Evolutionary conservation across 2,797 vertebrate genomes (phyloP).

Genomic region (Eidolon dupreanum): DNA sequence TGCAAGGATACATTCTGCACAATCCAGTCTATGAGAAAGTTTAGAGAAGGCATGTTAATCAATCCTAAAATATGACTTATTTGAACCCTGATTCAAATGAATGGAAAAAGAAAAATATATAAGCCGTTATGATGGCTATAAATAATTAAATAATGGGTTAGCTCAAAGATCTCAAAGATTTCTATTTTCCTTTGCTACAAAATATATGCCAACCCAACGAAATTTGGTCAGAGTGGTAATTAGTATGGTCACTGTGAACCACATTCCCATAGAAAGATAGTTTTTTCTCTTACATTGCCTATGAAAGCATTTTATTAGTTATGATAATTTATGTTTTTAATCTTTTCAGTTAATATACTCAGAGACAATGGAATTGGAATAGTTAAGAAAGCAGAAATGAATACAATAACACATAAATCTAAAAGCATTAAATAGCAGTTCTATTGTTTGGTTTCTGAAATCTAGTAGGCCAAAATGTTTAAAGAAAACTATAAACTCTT

Average conservation of each 20-base stretch:
- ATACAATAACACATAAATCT: conserved; percentile 21
- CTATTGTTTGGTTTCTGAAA: conserved; percentile 29
- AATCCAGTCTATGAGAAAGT: background rate
- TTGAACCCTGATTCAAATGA: background rate
- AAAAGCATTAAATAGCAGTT: conserved; percentile 43
- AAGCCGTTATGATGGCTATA: background rate
- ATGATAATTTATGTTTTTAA: conserved; percentile 77
- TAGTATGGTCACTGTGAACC: conserved; percentile 24
- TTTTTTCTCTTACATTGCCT: conserved; percentile 26
- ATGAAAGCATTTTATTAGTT: conserved; percentile 69
- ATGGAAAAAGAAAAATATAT: background rate
- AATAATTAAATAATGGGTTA: conserved; percentile 11
- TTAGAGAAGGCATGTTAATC: background rate
- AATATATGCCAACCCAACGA: background rate
- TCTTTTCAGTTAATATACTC: conserved; percentile 70
- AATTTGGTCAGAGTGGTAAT: conserved; percentile 33
- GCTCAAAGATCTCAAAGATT: background rate
- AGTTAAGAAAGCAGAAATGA: conserved; percentile 47
- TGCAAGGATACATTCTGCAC: background rate
- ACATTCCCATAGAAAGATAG: background rate
- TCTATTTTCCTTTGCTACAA: background rate
- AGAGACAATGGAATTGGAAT: conserved; percentile 22
- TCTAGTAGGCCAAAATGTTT: conserved; percentile 46
- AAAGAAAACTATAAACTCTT: background rate
- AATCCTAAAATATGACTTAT: background rate